These are phyloP conservation scores for Limenitis camilla DNA, from an alignment of 2,888 invertebrate species.

Conservation along the genomic window DNA sequence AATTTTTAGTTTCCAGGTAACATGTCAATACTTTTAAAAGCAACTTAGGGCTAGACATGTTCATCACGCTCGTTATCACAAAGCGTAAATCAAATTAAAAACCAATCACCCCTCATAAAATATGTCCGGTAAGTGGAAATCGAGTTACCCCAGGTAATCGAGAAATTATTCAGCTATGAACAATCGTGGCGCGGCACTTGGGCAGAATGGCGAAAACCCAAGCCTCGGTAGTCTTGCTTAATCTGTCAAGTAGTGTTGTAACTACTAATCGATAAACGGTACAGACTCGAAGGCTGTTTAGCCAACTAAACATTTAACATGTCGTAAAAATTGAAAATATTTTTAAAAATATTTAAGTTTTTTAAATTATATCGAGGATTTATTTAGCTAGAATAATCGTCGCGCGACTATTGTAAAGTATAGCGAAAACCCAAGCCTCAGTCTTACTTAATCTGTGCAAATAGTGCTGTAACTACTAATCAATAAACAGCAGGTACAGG, in stretches of 20 bases:
- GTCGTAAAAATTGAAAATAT: too few species aligned
- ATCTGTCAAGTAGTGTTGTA: slow-evolving; percentile 23
- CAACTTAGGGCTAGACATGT: slow-evolving; percentile 6
- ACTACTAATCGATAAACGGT: slow-evolving; percentile 19
- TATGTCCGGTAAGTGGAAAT: slow-evolving; percentile 23
- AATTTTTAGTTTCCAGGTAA: too few species aligned
- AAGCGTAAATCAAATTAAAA: slow-evolving; percentile 15
- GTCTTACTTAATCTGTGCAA: too few species aligned
- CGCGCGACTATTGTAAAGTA: too few species aligned
- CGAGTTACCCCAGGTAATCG: slow-evolving; percentile 24
- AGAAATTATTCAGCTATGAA: slow-evolving; percentile 24
- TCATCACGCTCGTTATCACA: slow-evolving; percentile 10
- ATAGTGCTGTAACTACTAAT: too few species aligned
- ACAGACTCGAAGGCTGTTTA: neutral
- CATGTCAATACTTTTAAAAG: too few species aligned
- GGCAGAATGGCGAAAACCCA: slow-evolving; percentile 21
- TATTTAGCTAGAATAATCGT: too few species aligned
- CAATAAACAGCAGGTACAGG: too few species aligned
- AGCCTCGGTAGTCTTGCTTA: slow-evolving; percentile 22
- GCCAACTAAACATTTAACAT: neutral
- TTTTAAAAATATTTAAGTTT: too few species aligned
- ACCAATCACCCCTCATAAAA: slow-evolving; percentile 17
- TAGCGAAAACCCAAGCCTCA: too few species aligned
- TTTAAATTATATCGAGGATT: too few species aligned
- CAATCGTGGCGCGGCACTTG: slow-evolving; percentile 19